Percentiles rank a stretch among this genome's conserved stretches.
Evolutionary conservation across 2,113 vertebrate species (phyloP).

Genomic region (Casuarius casuarius): DNA sequence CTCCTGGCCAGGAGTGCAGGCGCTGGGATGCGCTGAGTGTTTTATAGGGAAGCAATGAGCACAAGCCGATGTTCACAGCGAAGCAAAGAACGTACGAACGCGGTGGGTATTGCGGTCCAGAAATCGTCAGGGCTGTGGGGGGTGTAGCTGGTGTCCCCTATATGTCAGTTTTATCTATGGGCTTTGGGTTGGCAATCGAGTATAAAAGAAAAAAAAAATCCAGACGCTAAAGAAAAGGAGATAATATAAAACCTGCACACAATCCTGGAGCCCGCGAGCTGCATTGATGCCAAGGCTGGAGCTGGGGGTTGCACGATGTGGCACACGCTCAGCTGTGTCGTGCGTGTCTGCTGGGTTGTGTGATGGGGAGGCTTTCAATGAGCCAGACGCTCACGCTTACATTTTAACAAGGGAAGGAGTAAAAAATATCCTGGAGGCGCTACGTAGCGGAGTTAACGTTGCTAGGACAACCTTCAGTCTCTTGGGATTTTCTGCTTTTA

Average conservation of each 20-base stretch:
- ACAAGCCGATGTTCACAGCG: too few species aligned
- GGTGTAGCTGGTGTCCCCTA: too few species aligned
- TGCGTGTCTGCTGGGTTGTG: background rate
- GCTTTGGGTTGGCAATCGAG: background rate
- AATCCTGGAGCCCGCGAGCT: background rate
- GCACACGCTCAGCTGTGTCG: rapidly evolving
- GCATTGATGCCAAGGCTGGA: too few species aligned
- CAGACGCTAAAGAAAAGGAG: background rate
- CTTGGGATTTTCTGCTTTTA: background rate
- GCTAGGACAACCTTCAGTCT: background rate
- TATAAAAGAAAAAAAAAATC: background rate
- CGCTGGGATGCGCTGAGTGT: too few species aligned
- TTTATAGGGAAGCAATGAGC: too few species aligned
- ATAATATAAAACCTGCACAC: background rate
- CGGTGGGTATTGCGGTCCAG: too few species aligned
- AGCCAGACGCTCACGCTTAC: background rate
- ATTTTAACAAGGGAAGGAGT: background rate
- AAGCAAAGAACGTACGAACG: too few species aligned
- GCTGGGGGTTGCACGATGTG: background rate
- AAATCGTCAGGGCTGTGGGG: too few species aligned
- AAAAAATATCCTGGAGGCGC: background rate
- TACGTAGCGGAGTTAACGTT: background rate
- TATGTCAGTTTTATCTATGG: too few species aligned
- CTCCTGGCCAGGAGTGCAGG: too few species aligned
- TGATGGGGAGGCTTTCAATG: background rate